Evolutionary conservation across 2,888 invertebrate species (phyloP).

Genomic region (Hirtodrosophila cameraria): DNA sequence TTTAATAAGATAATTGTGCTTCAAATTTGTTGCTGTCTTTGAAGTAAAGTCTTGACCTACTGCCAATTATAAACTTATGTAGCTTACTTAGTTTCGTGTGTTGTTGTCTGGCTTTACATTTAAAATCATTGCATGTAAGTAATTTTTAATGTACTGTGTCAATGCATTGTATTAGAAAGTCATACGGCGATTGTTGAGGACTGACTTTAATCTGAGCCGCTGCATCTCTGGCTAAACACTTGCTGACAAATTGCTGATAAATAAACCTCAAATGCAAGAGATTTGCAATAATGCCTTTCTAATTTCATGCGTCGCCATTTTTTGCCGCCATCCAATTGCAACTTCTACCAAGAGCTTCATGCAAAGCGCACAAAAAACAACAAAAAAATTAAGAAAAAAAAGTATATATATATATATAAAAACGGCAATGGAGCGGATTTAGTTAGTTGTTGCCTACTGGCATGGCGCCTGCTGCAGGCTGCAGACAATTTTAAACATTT

Average conservation of each 20-base stretch:
- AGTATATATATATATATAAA: no score
- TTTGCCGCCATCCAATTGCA: constrained; percentile 37
- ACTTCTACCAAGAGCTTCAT: constrained; percentile 62
- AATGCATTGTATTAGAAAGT: constrained; percentile 73
- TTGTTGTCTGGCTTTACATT: not conserved
- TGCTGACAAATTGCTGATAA: constrained; percentile 79
- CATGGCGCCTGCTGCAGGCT: constrained; percentile 40
- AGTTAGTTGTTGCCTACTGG: constrained; percentile 33
- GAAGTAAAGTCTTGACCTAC: constrained; percentile 21
- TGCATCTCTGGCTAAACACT: constrained; percentile 67
- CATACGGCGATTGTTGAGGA: constrained; percentile 27
- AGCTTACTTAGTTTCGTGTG: no score
- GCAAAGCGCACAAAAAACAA: constrained; percentile 65
- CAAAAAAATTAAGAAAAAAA: not conserved
- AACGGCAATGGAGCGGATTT: constrained; percentile 38
- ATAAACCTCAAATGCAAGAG: constrained; percentile 70
- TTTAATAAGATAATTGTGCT: not conserved
- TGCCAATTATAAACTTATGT: no score
- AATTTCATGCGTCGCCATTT: constrained; percentile 69
- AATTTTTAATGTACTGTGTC: constrained; percentile 53
- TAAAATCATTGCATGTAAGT: constrained; percentile 21
- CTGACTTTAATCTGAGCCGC: constrained; percentile 78
- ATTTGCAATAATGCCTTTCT: constrained; percentile 78
- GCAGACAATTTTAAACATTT: constrained; percentile 67
- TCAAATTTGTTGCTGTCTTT: not conserved